Evolutionary conservation across 2,888 invertebrate species (phyloP), one percentile per base, ranked within the genome.

Genomic region (Amphipyra tragopoginis): DNA sequence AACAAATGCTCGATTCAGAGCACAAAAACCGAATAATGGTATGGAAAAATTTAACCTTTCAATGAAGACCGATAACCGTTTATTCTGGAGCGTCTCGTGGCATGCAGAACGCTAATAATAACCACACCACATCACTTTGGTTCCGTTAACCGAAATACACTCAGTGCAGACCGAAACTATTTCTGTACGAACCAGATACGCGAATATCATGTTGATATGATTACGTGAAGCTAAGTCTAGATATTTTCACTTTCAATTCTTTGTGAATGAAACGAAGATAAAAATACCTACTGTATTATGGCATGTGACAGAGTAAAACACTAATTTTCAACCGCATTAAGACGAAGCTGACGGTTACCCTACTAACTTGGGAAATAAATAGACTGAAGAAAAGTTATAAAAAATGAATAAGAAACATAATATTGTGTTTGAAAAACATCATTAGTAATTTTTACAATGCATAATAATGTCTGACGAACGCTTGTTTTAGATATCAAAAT

Each of bases 141-240:
- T 71, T 76, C 61, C 71, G 77, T 70, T 59, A 60, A 39, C 61
- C 63, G 56, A 74, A 76, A 74, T 76, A 76, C 48, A 61, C 65
- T 47, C 59, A 70, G 58, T 68, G 65, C 61, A 68, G 65, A 67
- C 74, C 34, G 10, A 59, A 54, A 57, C 63, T 76, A 76, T 76
- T 76, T 77, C 33, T 63, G 63, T 44, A 47, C 55, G 52, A 52
- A 53, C 48, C 65, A 73, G 76, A 76, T 61, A 70, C 63, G 76
- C 74, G 71, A 76, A 74, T 70, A 65, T 66, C 57, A 47, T 65
- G 62, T 61, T 65, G 62, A 73, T 76, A 64, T 70, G 65, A 74
- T 70, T 66, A 59, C 54, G 54, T 58, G 42, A 36, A 65, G 50
- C 42, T 52, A 47, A 47, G 53, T 44, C 65, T 54, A 54, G 45